Conservation (phyloP, 2,888 invertebrate genomes). For the Silvanus unidentatus region DNA sequence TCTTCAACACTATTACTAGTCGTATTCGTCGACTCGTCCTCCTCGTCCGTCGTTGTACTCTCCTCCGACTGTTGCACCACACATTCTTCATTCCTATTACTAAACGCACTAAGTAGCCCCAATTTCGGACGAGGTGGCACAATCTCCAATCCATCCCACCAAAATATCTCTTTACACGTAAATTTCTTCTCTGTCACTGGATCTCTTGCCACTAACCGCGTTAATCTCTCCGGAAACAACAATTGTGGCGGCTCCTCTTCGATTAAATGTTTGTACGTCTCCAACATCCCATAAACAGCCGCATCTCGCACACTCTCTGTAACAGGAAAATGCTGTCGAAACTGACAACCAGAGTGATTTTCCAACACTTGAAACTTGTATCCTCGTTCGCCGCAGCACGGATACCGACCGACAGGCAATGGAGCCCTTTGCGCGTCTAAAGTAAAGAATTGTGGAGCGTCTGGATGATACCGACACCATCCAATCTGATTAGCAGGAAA, state of each 20-base stretch:
- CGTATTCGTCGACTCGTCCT: slow-evolving; percentile 24
- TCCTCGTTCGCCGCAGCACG: slow-evolving; percentile 84
- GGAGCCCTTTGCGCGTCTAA: slow-evolving; percentile 60
- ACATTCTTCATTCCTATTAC: slow-evolving; percentile 6
- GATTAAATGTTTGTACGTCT: slow-evolving; percentile 54
- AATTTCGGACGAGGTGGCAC: slow-evolving; percentile 57
- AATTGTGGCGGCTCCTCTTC: slow-evolving; percentile 61
- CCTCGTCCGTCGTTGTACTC: slow-evolving; percentile 25
- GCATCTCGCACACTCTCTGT: slow-evolving; percentile 60
- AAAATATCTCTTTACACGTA: slow-evolving; percentile 61
- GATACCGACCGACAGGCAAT: slow-evolving; percentile 65
- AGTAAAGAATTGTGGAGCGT: slow-evolving; percentile 67
- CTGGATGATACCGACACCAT: slow-evolving; percentile 80
- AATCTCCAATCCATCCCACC: slow-evolving; percentile 68
- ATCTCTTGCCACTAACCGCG: slow-evolving; percentile 56
- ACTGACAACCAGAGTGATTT: slow-evolving; percentile 62
- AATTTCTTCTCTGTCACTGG: slow-evolving; percentile 46
- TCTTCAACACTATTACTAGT: slow-evolving; percentile 28
- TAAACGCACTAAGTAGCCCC: slow-evolving; percentile 53
- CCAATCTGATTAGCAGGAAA: slow-evolving; percentile 73
- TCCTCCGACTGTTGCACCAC: slow-evolving; percentile 21
- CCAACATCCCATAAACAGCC: slow-evolving; percentile 57
- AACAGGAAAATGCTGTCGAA: slow-evolving; percentile 63
- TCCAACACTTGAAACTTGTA: slow-evolving; percentile 69
- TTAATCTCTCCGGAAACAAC: slow-evolving; percentile 63